A percentile compares a stretch with the other conserved stretches of the same genome.
Evolutionary conservation across 1,140 invertebrate genomes (phyloP).

Genomic region (Sminthurinus signatus): DNA sequence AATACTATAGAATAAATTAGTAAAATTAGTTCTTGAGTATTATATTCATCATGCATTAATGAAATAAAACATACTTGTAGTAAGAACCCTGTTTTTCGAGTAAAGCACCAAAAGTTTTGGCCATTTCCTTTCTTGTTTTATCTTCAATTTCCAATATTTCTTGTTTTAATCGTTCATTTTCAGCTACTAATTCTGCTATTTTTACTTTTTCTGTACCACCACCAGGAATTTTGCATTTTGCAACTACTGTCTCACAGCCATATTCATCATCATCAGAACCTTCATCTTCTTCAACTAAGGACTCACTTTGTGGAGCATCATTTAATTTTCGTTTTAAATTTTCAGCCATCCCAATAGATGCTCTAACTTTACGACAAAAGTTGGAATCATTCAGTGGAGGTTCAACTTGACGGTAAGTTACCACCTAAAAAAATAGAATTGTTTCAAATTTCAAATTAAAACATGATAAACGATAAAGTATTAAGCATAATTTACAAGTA

Average conservation of each 20-base stretch:
- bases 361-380: conserved; percentile 18
- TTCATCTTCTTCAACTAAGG: background rate
- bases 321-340: background rate
- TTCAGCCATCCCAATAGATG: conserved; percentile 7
- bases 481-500: too few relatives aligned
- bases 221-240: conserved; percentile 9
- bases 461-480: too few relatives aligned
- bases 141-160: background rate
- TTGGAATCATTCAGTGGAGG: conserved; percentile 4
- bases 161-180: background rate
- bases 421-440: conserved; percentile 3
- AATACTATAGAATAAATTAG: too few relatives aligned
- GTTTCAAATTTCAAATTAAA: too few relatives aligned
- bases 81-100: background rate
- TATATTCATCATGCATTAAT: too few relatives aligned
- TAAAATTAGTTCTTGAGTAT: too few relatives aligned
- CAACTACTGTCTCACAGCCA: background rate
- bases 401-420: conserved; percentile 1
- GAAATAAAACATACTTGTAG: background rate
- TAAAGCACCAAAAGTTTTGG: background rate
- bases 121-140: conserved; percentile 5
- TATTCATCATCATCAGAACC: conserved; percentile 2
- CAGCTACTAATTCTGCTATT: background rate
- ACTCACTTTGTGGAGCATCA: background rate
- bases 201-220: background rate